These are phyloP conservation scores for Leucophenga montana DNA, from an alignment of 2,888 invertebrate species.

Conservation along the genomic window DNA sequence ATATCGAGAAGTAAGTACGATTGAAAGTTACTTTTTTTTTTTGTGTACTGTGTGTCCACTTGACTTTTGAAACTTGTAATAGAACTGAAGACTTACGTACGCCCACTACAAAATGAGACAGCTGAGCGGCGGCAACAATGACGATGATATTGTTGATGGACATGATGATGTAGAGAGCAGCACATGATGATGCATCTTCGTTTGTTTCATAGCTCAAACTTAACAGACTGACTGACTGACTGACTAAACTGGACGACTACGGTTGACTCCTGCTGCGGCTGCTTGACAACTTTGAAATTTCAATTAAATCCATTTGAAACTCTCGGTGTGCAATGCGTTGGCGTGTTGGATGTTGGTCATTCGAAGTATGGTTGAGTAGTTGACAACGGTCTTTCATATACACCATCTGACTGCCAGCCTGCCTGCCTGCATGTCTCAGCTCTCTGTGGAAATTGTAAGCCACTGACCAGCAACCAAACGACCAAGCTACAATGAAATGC, in stretches of 20 bases:
- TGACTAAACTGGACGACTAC: background rate
- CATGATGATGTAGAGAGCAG: constrained; percentile 48
- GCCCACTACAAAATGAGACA: background rate
- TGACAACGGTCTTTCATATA: too few relatives aligned
- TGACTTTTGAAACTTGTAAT: constrained; percentile 38
- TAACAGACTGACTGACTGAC: too few relatives aligned
- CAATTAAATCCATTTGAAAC: constrained; percentile 67
- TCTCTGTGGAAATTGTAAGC: background rate
- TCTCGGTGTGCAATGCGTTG: constrained; percentile 46
- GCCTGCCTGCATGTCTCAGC: too few relatives aligned
- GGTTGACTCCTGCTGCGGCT: constrained; percentile 23
- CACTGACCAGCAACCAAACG: constrained; percentile 50
- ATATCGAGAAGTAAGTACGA: background rate
- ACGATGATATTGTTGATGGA: constrained; percentile 27
- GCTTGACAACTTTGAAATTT: constrained; percentile 67
- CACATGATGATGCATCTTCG: constrained; percentile 54
- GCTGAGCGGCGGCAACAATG: too few relatives aligned
- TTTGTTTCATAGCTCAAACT: constrained; percentile 43
- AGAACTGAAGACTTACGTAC: background rate
- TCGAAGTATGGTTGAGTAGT: background rate
- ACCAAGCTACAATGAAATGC: constrained; percentile 27
- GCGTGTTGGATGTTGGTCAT: constrained; percentile 34
- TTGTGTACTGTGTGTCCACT: constrained; percentile 40
- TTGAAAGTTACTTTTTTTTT: background rate
- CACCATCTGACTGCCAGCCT: too few relatives aligned